Conservation (phyloP, 2,113 vertebrate species). For the Falcunculus frontatus region DNA sequence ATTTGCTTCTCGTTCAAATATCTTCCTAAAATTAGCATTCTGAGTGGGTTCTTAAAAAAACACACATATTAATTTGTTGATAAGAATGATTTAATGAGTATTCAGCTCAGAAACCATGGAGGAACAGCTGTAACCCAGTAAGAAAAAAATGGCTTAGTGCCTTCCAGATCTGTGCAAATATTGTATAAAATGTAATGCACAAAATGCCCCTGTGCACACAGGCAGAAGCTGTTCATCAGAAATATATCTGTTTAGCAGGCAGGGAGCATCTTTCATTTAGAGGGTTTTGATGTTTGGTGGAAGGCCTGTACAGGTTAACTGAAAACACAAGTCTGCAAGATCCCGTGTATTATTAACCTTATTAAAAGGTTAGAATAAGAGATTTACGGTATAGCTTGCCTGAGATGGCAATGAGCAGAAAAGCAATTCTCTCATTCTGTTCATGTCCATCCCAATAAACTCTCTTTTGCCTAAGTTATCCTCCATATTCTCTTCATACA, state of each 20-base stretch:
- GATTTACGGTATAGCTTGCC: not conserved
- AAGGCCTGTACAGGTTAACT: not conserved
- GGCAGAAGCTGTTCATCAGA: not conserved
- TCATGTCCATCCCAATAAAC: not conserved
- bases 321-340: not conserved
- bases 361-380: not conserved
- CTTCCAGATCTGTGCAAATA: not conserved
- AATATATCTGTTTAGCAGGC: not conserved
- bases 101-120: constrained; percentile 30
- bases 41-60: constrained; percentile 2
- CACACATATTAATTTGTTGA: constrained; percentile 24
- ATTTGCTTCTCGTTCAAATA: not conserved
- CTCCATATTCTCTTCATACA: not conserved
- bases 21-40: constrained; percentile 51
- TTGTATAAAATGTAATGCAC: not conserved
- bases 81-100: not conserved
- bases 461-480: not conserved
- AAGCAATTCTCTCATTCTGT: not conserved
- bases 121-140: constrained; percentile 7
- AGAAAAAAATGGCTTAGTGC: not conserved
- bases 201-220: not conserved
- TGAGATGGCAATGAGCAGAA: not conserved
- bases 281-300: not conserved
- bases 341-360: not conserved
- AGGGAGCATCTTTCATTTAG: not conserved